phyloP scores from a whole-genome alignment of 2,113 vertebrate genomes.

The Balaeniceps rex region DNA sequence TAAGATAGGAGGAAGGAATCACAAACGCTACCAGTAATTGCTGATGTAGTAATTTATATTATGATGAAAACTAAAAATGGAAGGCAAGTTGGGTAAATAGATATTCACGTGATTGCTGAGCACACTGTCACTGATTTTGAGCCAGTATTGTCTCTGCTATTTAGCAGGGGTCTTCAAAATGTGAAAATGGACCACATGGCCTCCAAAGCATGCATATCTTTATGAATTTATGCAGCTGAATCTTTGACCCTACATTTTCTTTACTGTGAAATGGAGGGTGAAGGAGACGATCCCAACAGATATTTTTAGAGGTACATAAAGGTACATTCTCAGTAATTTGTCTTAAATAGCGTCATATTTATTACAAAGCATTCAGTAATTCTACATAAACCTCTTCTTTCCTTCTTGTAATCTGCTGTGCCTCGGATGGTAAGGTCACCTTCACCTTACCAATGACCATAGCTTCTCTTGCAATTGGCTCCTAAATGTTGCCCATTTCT shows the following conservation, averaged over 20 bases:
- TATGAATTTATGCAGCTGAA: neutral
- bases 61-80: neutral
- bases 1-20: neutral
- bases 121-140: neutral
- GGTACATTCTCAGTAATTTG: neutral
- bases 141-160: neutral
- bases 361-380: neutral
- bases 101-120: neutral
- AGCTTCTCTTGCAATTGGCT: neutral
- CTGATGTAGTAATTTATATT: neutral
- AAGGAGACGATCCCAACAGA: neutral
- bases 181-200: neutral
- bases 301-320: neutral
- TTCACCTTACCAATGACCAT: neutral
- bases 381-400: neutral
- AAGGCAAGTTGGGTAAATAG: neutral
- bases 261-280: neutral
- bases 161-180: neutral
- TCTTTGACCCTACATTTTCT: neutral
- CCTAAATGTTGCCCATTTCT: neutral
- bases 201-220: neutral
- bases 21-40: neutral
- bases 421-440: neutral
- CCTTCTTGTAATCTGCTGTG: neutral
- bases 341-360: neutral